Evolutionary conservation across 2,797 vertebrate genomes (phyloP).

Genomic region (Passerculus sandwichensis): DNA sequence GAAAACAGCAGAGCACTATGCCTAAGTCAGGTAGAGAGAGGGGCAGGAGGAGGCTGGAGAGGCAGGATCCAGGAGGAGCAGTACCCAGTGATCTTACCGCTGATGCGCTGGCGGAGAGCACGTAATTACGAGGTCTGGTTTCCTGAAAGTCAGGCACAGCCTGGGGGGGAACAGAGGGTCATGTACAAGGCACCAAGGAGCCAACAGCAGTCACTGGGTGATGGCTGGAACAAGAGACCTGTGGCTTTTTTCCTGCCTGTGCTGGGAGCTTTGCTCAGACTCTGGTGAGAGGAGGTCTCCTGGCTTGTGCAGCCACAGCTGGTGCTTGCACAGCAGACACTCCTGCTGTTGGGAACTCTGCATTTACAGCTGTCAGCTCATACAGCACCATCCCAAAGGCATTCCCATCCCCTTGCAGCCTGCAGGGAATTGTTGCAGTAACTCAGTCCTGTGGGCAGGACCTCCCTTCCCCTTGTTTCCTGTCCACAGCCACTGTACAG

Average conservation of each 20-base stretch:
- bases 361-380: neutral
- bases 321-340: neutral
- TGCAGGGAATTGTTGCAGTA: neutral
- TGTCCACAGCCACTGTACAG: neutral
- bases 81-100: constrained; percentile 84
- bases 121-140: constrained; percentile 96
- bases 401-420: neutral
- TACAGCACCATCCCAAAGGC: neutral
- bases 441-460: neutral
- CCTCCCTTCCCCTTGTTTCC: neutral
- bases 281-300: neutral
- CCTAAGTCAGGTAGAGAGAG: neutral
- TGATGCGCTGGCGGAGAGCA: constrained; percentile 95
- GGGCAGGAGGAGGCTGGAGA: constrained; percentile 30
- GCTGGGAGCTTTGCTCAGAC: neutral
- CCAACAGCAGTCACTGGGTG: neutral
- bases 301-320: neutral
- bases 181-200: constrained; percentile 64
- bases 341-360: neutral
- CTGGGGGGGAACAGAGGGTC: constrained; percentile 77
- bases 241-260: neutral
- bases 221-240: neutral
- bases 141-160: constrained; percentile 95
- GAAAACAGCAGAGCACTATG: constrained; percentile 50
- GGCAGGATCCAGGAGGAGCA: constrained; percentile 7